Conservation (phyloP, 2,797 vertebrate genomes). For the Cossypha dichroa region DNA sequence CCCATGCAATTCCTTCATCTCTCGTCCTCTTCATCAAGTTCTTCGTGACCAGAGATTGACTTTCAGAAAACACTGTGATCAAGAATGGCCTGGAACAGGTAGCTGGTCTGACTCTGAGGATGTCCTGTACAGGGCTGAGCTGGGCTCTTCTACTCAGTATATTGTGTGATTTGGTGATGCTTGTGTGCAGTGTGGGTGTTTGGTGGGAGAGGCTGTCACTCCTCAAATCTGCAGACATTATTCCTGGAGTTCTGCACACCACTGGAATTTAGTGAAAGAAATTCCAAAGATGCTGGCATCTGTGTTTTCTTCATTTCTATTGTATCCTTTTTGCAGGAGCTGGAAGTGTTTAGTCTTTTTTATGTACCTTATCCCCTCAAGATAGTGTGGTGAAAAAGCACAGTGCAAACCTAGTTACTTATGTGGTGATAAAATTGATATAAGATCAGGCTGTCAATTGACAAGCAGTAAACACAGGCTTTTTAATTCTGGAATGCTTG, state of each 20-base stretch:
- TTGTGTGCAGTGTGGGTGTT: accelerated
- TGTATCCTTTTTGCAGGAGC: not conserved
- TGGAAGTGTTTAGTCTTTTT: not conserved
- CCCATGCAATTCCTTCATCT: accelerated
- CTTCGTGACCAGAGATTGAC: not conserved
- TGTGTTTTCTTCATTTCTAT: not conserved
- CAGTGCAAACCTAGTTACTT: not conserved
- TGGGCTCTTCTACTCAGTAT: not conserved
- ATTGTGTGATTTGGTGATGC: not conserved
- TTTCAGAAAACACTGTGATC: not conserved
- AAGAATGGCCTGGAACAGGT: not conserved
- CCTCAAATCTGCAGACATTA: not conserved
- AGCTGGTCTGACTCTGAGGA: not conserved
- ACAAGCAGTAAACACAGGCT: not conserved
- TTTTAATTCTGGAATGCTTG: not conserved
- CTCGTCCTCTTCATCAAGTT: not conserved
- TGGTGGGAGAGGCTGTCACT: not conserved
- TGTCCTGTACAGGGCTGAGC: not conserved
- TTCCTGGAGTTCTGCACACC: not conserved
- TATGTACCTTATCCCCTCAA: not conserved
- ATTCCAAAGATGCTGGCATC: not conserved
- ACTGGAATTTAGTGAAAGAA: not conserved
- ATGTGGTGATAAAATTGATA: not conserved
- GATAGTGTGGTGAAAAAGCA: not conserved
- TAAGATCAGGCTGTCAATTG: not conserved